Base-by-base conservation (phyloP, 2,113 vertebrate species). In the Deroptyus accipitrinus region DNA sequence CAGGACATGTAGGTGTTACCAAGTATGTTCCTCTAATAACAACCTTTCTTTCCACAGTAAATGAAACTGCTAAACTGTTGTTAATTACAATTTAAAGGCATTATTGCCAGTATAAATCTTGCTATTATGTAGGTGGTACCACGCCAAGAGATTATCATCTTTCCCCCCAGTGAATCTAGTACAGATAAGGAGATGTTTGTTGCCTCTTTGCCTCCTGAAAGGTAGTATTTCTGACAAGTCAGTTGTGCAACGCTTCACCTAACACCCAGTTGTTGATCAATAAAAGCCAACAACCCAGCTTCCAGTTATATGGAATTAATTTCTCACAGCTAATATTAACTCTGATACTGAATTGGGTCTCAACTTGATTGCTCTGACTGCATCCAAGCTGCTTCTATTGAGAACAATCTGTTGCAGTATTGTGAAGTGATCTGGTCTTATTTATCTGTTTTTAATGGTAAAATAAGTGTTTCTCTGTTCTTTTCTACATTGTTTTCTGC, bases 341-440 rank as follows among this genome's bases (percentile, higher is more conserved):
- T n/a, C 31, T 37, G 72, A 35, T 37, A 6, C 73, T 54, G 9
- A 31, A 18, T 5, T 76, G 13, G 79, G 33, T 6, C 64, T 62
- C 79, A 63, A 6, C 86, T 10, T 31, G 80, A 17, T 3, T 25
- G 39, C 7, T 41, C 30, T 41, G 75, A 8, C 20, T 44, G 49
- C 49, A 70, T 30, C 55, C 27, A 44, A 35, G 48, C 59, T 69
- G 59, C 35, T 51, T 5, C 37, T 35, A 7, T 19, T 49, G 17
- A 3, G 22, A 82, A 11, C n/a, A 52, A 3, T 2, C 80, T 44
- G 54, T 0, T 4, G 1, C 12, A 10, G 8, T 2, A 14, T 0
- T 23, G n/a, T 4, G 59, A 44, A 54, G 23, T 16, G 63, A 10
- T 6, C 24, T 72, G 13, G 3, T 19, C 37, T 51, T 8, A 12